These are phyloP conservation scores for Cecidostiba fungosa DNA, from an alignment of 2,888 invertebrate species.

Conservation along the genomic window DNA sequence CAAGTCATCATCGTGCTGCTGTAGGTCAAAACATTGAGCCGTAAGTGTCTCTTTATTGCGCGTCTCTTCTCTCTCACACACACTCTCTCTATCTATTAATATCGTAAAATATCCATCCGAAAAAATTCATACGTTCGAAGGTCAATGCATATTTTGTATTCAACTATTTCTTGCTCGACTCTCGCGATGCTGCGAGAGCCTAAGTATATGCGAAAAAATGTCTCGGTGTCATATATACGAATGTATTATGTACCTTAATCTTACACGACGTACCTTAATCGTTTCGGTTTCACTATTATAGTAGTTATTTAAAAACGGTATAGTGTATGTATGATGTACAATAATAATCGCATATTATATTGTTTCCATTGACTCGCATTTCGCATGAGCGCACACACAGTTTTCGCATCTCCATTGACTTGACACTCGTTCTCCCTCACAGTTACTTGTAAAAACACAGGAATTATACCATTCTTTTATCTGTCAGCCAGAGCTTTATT, in stretches of 20 bases:
- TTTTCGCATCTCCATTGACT: slow-evolving; percentile 52
- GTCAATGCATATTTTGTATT: slow-evolving; percentile 60
- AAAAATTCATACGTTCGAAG: slow-evolving; percentile 47
- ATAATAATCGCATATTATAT: slow-evolving; percentile 39
- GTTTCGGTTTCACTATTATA: slow-evolving; percentile 35
- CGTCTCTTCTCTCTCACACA: not conserved
- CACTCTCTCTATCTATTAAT: not conserved
- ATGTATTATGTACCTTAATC: not conserved
- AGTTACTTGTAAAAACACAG: slow-evolving; percentile 32
- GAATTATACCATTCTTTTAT: slow-evolving; percentile 29
- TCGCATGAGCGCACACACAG: slow-evolving; percentile 40
- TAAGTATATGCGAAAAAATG: slow-evolving; percentile 32
- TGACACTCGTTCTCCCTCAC: slow-evolving; percentile 14
- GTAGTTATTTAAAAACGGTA: slow-evolving; percentile 42
- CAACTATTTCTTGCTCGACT: slow-evolving; percentile 10
- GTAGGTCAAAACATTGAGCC: slow-evolving; percentile 34
- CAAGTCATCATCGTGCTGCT: slow-evolving; percentile 14
- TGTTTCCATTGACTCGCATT: slow-evolving; percentile 54
- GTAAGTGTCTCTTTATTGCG: slow-evolving; percentile 9
- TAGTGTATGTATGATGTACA: slow-evolving; percentile 20
- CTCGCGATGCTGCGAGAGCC: not conserved
- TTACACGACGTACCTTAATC: slow-evolving; percentile 29
- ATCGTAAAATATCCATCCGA: slow-evolving; percentile 43
- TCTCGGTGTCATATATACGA: slow-evolving; percentile 26
- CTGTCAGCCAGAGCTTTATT: slow-evolving; percentile 12